phyloP scores from a whole-genome alignment of 1,140 invertebrate species.

The Ylistrum balloti region DNA sequence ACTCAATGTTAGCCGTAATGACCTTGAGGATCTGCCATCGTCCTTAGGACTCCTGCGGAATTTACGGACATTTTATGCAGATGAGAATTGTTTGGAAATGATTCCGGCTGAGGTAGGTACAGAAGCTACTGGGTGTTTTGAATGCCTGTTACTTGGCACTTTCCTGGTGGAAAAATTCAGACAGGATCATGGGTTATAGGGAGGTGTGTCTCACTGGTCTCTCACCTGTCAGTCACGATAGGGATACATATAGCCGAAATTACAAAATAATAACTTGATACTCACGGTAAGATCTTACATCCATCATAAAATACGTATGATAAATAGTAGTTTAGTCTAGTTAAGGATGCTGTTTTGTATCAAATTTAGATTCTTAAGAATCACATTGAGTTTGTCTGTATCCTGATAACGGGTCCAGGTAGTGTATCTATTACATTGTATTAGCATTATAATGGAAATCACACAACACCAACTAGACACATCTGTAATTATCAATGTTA shows the following conservation, averaged over 20 bases:
- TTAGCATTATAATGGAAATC: conserved; percentile 33
- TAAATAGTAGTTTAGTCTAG: neutral
- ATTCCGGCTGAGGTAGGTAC: conserved; percentile 92
- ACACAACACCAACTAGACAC: neutral
- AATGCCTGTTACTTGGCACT: neutral
- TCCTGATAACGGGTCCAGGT: neutral
- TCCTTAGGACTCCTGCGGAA: conserved; percentile 96
- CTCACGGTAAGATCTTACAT: neutral
- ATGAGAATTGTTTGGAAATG: conserved; percentile 97
- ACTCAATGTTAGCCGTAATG: conserved; percentile 98
- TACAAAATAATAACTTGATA: neutral
- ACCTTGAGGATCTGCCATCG: conserved; percentile 91
- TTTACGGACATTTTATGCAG: conserved; percentile 96
- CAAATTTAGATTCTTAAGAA: neutral
- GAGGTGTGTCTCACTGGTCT: neutral
- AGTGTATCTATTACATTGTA: neutral
- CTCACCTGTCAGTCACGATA: neutral
- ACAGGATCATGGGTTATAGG: too few species aligned
- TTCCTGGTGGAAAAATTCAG: too few species aligned
- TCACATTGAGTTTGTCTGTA: neutral
- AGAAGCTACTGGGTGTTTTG: neutral
- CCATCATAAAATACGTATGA: neutral
- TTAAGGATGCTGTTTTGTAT: neutral
- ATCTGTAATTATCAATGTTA: neutral
- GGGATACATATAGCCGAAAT: neutral